Conservation (phyloP, 2,797 vertebrate species). For the Danio kyathit region DNA sequence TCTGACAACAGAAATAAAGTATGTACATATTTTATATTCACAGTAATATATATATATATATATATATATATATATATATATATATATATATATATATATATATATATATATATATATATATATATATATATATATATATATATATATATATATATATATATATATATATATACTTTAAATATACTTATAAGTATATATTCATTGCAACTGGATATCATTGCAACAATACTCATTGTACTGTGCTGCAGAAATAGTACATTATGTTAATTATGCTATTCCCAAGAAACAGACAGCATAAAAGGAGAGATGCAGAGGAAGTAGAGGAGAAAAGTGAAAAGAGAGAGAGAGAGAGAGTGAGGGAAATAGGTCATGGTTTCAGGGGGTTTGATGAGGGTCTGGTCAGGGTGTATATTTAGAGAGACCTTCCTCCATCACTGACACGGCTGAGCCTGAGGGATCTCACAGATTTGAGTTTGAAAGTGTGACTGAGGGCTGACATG, state of each 20-base stretch:
- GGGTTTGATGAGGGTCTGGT: slow-evolving; percentile 25
- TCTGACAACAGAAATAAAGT: too few relatives aligned
- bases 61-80: too few relatives aligned
- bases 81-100: too few relatives aligned
- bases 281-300: background rate
- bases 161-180: too few relatives aligned
- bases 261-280: background rate
- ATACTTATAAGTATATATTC: too few relatives aligned
- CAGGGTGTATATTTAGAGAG: slow-evolving; percentile 69
- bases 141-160: too few relatives aligned
- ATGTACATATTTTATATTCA: too few relatives aligned
- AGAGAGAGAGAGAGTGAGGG: slow-evolving; percentile 24
- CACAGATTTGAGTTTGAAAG: slow-evolving; percentile 44
- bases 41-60: too few relatives aligned
- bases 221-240: background rate
- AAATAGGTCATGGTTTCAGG: slow-evolving; percentile 71
- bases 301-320: background rate
- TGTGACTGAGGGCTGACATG: slow-evolving; percentile 63
- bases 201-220: too few relatives aligned
- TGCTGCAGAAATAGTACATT: background rate
- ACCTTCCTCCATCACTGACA: slow-evolving; percentile 48
- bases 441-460: slow-evolving; percentile 45
- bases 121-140: too few relatives aligned
- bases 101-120: too few relatives aligned
- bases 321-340: background rate